Conservation (phyloP, 1,140 invertebrate species). For the Zelostemma sp. region DNA sequence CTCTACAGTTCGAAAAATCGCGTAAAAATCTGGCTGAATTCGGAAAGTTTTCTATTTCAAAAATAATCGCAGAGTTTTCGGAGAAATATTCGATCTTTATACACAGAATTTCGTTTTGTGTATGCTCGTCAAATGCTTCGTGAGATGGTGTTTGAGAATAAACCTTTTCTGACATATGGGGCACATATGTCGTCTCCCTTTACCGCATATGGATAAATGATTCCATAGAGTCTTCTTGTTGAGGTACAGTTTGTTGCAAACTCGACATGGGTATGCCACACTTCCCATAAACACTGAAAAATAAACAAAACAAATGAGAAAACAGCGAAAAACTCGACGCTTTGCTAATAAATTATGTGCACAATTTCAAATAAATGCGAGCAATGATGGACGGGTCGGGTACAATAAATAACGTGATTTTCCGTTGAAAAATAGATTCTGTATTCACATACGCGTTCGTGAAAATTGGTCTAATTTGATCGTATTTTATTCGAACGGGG, state of each 20-base stretch:
- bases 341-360: not conserved
- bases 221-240: conserved; percentile 47
- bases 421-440: too few species aligned
- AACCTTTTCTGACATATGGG: conserved; percentile 69
- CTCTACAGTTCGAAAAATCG: too few species aligned
- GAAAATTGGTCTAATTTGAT: too few species aligned
- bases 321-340: too few species aligned
- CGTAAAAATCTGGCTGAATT: too few species aligned
- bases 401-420: too few species aligned
- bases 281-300: conserved; percentile 41
- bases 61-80: too few species aligned
- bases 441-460: too few species aligned
- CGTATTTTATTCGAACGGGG: too few species aligned
- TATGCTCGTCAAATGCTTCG: conserved; percentile 66
- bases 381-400: too few species aligned
- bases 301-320: not conserved
- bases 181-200: conserved; percentile 55
- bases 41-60: too few species aligned
- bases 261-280: conserved; percentile 36
- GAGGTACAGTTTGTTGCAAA: conserved; percentile 45
- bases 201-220: conserved; percentile 36
- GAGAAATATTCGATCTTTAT: too few species aligned
- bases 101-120: conserved; percentile 52
- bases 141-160: conserved; percentile 67
- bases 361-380: not conserved